A percentile compares a stretch with the other conserved stretches of the same genome.
These are phyloP conservation scores for Anguilla japonica DNA, from an alignment of 2,113 vertebrate genomes.

Conservation along the genomic window DNA sequence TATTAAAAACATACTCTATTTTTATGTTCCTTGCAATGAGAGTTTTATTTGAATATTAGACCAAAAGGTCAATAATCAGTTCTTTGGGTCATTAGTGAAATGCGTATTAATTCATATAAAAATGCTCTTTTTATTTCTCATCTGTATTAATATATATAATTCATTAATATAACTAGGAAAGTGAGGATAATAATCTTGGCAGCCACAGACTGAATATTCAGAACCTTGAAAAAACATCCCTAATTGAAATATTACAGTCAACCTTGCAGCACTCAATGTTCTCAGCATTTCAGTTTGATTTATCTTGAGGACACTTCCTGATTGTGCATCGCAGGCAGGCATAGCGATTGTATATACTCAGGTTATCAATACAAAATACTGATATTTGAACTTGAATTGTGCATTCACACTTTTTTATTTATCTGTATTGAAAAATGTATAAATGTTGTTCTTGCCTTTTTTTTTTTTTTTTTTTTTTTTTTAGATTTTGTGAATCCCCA, in stretches of 20 bases:
- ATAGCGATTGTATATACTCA: background rate
- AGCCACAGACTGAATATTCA: background rate
- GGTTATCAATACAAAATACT: background rate
- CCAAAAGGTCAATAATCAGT: background rate
- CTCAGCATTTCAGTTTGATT: background rate
- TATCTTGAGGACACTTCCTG: background rate
- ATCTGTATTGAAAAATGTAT: background rate
- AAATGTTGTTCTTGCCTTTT: conserved; percentile 9
- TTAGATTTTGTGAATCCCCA: conserved; percentile 95
- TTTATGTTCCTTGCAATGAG: too few species aligned
- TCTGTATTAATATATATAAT: background rate
- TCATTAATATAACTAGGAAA: background rate
- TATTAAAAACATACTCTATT: background rate
- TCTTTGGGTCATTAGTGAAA: background rate
- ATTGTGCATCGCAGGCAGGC: background rate
- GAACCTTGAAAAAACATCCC: background rate
- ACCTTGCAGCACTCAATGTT: background rate
- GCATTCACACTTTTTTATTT: background rate
- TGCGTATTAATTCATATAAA: background rate
- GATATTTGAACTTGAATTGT: background rate
- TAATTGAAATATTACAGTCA: background rate
- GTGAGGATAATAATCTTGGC: background rate
- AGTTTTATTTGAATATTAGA: too few species aligned
- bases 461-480: conserved; percentile 35
- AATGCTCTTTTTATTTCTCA: background rate